phyloP scores from a whole-genome alignment of 2,797 vertebrate genomes.

The Alca torda region DNA sequence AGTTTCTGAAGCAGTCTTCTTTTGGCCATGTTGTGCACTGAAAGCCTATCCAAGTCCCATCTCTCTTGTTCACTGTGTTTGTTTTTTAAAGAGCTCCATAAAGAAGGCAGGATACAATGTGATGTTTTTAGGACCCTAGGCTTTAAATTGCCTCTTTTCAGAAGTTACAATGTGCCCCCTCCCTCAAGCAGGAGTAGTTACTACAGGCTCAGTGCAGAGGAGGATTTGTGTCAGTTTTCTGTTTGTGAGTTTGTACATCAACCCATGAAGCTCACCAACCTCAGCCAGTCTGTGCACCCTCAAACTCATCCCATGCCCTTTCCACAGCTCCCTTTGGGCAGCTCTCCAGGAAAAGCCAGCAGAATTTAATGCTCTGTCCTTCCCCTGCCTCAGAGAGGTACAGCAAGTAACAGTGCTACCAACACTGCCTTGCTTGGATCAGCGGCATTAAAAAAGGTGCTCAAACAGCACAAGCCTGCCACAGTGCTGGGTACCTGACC shows the following conservation, averaged over 20 bases:
- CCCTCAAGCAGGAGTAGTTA: background rate
- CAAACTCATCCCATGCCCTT: background rate
- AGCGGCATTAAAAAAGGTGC: background rate
- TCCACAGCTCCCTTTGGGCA: background rate
- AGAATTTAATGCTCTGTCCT: background rate
- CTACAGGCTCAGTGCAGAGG: background rate
- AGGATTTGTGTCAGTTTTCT: background rate
- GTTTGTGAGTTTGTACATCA: background rate
- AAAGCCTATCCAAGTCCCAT: background rate
- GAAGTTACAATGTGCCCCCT: background rate
- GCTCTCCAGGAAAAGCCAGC: background rate
- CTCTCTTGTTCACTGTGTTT: background rate
- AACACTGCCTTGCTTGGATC: background rate
- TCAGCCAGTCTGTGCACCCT: background rate
- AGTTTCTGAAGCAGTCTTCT: background rate
- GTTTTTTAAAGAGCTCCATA: background rate
- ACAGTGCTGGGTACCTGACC: background rate
- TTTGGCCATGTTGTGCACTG: background rate
- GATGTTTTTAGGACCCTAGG: background rate
- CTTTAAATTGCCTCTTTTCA: background rate
- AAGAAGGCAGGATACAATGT: background rate
- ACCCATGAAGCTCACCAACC: background rate
- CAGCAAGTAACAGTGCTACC: background rate
- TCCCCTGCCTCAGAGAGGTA: background rate
- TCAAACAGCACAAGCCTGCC: background rate